Evolutionary conservation across 1,140 invertebrate species (phyloP).

Genomic region (Cyrtorhinus lividipennis): DNA sequence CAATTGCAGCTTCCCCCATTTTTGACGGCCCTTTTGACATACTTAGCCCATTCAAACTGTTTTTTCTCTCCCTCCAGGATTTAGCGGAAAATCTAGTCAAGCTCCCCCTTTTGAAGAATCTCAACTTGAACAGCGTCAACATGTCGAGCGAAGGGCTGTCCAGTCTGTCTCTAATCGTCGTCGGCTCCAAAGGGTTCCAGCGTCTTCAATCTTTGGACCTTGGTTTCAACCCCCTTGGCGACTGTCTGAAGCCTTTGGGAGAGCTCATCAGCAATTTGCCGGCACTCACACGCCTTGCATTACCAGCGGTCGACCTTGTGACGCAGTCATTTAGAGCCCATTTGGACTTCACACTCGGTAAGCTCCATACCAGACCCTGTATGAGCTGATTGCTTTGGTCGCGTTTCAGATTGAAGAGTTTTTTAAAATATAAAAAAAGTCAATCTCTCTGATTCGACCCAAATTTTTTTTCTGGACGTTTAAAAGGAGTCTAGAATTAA

Average conservation of each 20-base stretch:
- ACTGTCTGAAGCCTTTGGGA: conserved; percentile 13
- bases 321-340: conserved; percentile 7
- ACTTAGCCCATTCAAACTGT: too few species aligned
- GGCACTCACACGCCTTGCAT: conserved; percentile 4
- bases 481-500: too few species aligned
- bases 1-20: too few species aligned
- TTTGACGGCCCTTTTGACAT: too few species aligned
- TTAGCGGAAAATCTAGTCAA: conserved; percentile 18
- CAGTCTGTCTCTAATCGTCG: conserved; percentile 10
- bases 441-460: too few species aligned
- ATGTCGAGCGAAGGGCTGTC: conserved; percentile 21
- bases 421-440: too few species aligned
- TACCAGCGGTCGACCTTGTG: conserved; percentile 17
- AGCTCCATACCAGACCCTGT: not conserved
- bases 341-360: conserved; percentile 14
- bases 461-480: too few species aligned
- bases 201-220: conserved; percentile 20
- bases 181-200: conserved; percentile 15
- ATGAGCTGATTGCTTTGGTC: too few species aligned
- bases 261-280: conserved; percentile 6
- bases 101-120: conserved; percentile 15
- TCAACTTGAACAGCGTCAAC: conserved; percentile 24
- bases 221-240: conserved; percentile 21
- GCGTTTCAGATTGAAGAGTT: too few species aligned
- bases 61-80: too few species aligned